Evolutionary conservation across 1,140 invertebrate genomes (phyloP), one percentile per base, ranked within the genome.

Genomic region (Whitmania pigra): DNA sequence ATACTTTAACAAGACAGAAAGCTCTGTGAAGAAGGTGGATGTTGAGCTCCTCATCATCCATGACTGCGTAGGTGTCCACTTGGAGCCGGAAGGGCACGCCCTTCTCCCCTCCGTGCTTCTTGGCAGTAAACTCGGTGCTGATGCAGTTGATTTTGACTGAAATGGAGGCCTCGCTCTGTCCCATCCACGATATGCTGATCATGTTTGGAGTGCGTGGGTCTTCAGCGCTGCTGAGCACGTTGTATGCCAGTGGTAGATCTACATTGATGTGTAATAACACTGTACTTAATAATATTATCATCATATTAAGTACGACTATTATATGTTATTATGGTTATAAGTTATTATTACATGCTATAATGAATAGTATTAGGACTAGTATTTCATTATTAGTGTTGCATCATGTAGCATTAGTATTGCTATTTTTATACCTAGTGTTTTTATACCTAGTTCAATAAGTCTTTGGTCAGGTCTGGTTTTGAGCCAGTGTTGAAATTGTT

Each of bases 71-170:
- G 0, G 82, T 83, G 66, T 84, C 83, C 29, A 97, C 90, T 82
- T 96, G 92, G 74, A 97, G 89, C 25, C 93, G 86, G 83, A 97
- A 97, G 29, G 94, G 93, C 17, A 97, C 93, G 11, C 94, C 94
- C 81, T 97, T 97, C 81, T 97, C 94, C 7, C 94, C 94, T 40
- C 94, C 94, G 82, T 97, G 94, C 80, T 97, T 97, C 80, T 96
- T 97, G 0, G 92, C 91, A 0, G 94, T 97, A 80, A 97, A 97
- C 83, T 97, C 94, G 5, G 94, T 97, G 74, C 92, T 95, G 73
- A 97, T 97, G 80, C 93, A 96, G 82, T 97, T 94, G 5, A 97
- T 70, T 53, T 53, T 43, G n/a, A 70, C 29, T 18, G 31, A 70
- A 49, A 70, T 49, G 5, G 69, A 36, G 18, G 69, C 69, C 43